Evolutionary conservation across 1,140 invertebrate species (phyloP), one percentile per base, ranked within the genome.

Genomic region (Drosophila bifasciata): DNA sequence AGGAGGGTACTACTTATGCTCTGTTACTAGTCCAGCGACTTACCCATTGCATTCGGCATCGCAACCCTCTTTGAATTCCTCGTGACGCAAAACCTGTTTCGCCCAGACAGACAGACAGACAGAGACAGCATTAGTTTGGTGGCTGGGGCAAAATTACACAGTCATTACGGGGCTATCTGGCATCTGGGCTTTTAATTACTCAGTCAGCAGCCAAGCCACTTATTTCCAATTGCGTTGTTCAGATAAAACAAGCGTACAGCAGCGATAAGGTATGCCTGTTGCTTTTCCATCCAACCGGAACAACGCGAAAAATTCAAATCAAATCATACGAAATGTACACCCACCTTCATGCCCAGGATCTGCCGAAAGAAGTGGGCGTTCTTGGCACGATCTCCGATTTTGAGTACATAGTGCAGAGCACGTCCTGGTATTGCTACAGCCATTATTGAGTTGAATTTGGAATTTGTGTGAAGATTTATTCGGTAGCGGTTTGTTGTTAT

Each of bases 1-100:
- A 17, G 15, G 23, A 9, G n/a, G n/a, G n/a, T n/a, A 53, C 44
- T 23, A 16, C 13, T 55, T 46, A 17, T 25, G 53, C 48, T 13
- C 39, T 51, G 11, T 9, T 19, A 13, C 15, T 17, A 19, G 13
- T 6, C 21, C 36, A 8, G n/a, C 8, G 11, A 92, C 92, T 94
- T 93, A 98, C 97, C 98, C 98, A 94, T 99, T 99, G 86, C 98
- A 99, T 49, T 96, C 94, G 36, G 98, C 98, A 89, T 98, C 96
- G 92, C 98, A 99, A 5, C 98, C 98, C 92, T 99, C 96, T 68
- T 95, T 94, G 92, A 99, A 99, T 93, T 99, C 98, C 93, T 99
- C 98, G 93, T 99, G 98, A 62, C 98, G 94, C 40, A 99, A 92
- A 51, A 99, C 96, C 97, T 97, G 74, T 72, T 80, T 17, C n/a